Percentiles rank a stretch among this genome's conserved stretches.
Evolutionary conservation across 30 jellyfish, hydroid and myxozoan species (phyloP).

Genomic region (Phacellophora camtschatica): DNA sequence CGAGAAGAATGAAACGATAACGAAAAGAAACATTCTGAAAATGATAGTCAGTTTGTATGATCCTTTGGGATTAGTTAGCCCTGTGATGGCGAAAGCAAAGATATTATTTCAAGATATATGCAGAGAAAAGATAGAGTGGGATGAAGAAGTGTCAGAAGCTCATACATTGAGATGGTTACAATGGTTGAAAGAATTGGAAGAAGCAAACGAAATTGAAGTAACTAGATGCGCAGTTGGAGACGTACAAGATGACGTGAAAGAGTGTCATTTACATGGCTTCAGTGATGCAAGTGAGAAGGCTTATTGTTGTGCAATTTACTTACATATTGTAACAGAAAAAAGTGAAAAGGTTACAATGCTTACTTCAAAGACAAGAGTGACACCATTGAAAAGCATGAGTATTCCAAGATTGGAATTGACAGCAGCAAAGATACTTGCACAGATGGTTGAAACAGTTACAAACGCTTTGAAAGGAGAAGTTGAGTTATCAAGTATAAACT

Average conservation of each 20-base stretch:
- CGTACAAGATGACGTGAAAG: neutral
- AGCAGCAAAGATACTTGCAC: slow-evolving; percentile 15
- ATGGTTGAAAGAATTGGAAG: neutral
- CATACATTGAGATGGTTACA: neutral
- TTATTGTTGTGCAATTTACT: slow-evolving; percentile 2
- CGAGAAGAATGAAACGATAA: neutral
- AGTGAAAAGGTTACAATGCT: neutral
- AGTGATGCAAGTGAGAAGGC: slow-evolving; percentile 30
- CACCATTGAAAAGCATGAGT: slow-evolving; percentile 16
- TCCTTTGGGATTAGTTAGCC: slow-evolving; percentile 32
- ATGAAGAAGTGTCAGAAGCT: neutral
- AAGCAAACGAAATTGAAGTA: neutral
- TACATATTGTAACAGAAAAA: neutral
- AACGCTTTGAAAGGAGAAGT: neutral
- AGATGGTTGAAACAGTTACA: neutral
- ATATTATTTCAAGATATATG: slow-evolving; percentile 12
- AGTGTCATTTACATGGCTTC: neutral
- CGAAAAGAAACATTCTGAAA: neutral
- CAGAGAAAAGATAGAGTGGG: slow-evolving; percentile 16
- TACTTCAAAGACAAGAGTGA: slow-evolving; percentile 17
- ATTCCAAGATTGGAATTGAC: slow-evolving; percentile 27
- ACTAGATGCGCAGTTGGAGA: neutral
- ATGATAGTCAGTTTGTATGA: slow-evolving; percentile 1
- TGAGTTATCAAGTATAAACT: neutral
- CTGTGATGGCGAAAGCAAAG: slow-evolving; percentile 1